Evolutionary conservation across 2,888 invertebrate species (phyloP), one percentile per base, ranked within the genome.

Genomic region (Ecdyonurus torrentis): DNA sequence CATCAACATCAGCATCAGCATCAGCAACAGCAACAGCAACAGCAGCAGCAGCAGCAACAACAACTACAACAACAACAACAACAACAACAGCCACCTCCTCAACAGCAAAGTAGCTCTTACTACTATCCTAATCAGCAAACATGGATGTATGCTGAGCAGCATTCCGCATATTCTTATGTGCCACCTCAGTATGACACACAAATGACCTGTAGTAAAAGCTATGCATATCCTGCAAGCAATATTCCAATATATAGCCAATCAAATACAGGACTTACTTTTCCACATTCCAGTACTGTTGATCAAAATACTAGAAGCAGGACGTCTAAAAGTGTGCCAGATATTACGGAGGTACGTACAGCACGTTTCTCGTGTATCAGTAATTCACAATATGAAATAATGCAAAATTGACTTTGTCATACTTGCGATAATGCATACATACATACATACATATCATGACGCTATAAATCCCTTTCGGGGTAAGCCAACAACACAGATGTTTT

Each of bases 281-380:
- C 22, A n/a, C 55, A n/a, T 55, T 55, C 55, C 55, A 22, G 7
- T 55, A 5, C 55, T 55, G 55, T n/a, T 22, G n/a, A n/a, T 20
- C 55, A 7, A n/a, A 22, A 20, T 20, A 7, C 20, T 5, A 20
- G 7, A 20, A n/a, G 19, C 55, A 55, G 62, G 55, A 25, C 62
- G 55, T 67, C 68, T 23, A 77, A 81, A 68, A 85, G 84, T 73
- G 87, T 89, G 55, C 86, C 88, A 0, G 84, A 87, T 72, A 87
- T 90, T 71, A 79, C 89, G 22, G 82, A 83, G 70, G 86, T 88
- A 69, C 5, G 55, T 55, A n/a, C n/a, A n/a, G n/a, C n/a, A n/a
- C n/a, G n/a, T n/a, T n/a, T n/a, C n/a, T n/a, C n/a, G n/a, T n/a
- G n/a, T n/a, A n/a, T n/a, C n/a, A n/a, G n/a, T n/a, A n/a, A n/a